Percentiles rank a stretch among this genome's conserved stretches.
These are phyloP conservation scores for Patella ulyssiponensis DNA, from an alignment of 2,888 invertebrate genomes.

Conservation along the genomic window DNA sequence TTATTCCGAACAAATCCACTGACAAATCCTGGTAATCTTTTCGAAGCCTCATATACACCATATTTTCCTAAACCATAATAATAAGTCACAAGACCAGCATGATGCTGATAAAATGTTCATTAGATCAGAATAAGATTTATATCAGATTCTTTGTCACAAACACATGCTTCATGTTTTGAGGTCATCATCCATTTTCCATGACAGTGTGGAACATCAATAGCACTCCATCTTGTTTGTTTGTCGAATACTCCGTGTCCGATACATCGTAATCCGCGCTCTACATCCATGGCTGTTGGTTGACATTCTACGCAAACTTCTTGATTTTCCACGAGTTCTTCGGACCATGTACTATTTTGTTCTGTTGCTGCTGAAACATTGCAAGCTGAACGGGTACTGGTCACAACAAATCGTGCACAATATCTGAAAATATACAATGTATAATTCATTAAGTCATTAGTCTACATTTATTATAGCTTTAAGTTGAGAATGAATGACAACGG, in stretches of 20 bases:
- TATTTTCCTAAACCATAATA: background rate
- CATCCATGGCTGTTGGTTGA: conserved; percentile 85
- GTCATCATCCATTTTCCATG: conserved; percentile 88
- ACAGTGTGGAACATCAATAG: conserved; percentile 88
- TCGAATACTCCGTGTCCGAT: conserved; percentile 87
- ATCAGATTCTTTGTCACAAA: conserved; percentile 64
- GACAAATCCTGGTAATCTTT: too few species aligned
- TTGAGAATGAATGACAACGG: too few species aligned
- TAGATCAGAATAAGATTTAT: conserved; percentile 21
- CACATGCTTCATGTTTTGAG: conserved; percentile 64
- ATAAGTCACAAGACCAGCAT: background rate
- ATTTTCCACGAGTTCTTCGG: conserved; percentile 73
- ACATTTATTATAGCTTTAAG: background rate
- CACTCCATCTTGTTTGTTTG: conserved; percentile 85
- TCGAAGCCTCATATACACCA: too few species aligned
- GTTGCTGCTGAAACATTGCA: conserved; percentile 75
- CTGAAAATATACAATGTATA: conserved; percentile 76
- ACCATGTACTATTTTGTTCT: conserved; percentile 71
- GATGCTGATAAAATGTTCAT: background rate
- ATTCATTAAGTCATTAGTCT: background rate
- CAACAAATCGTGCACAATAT: conserved; percentile 89
- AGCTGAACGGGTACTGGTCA: conserved; percentile 74
- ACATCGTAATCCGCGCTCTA: conserved; percentile 81
- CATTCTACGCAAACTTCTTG: conserved; percentile 86
- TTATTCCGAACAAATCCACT: too few species aligned